Evolutionary conservation across 2,797 vertebrate genomes (phyloP), one percentile per base, ranked within the genome.

Genomic region (Merluccius polli): DNA sequence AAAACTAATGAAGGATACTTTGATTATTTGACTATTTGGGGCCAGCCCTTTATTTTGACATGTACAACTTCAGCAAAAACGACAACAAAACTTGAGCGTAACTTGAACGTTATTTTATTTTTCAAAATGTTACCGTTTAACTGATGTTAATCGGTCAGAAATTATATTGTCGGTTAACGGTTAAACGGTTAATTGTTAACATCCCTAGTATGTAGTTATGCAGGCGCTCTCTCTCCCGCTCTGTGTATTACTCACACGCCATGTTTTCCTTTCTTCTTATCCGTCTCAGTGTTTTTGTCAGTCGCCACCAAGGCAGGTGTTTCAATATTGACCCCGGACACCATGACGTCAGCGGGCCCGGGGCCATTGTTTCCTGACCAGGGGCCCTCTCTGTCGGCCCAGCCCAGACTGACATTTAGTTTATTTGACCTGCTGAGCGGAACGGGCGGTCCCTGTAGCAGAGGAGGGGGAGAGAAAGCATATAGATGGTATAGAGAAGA

Each of bases 281-380:
- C 65, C 27, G 48, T 36, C 36, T 76, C 74, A 16, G 10, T 24
- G 32, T 29, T 21, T 48, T 27, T 32, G 67, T 88, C 82, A 80
- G 83, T 88, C 84, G 72, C 70, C 74, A 59, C 78, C 68, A 69
- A 71, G 16, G 76, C 90, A 93, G 90, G 88, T 92, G 91, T 91
- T 90, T 88, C 88, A 92, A 89, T 90, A 91, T 93, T 92, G 90
- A 85, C 88, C 52, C 52, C 83, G 71, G 83, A 27, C 4, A 30
- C 74, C 75, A 70, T 84, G 70, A 84, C 87, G 87, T 91, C 88
- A 85, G 35, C 16, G 31, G 72, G 41, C 63, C 77, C 16, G 71
- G 16, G 27, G 48, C 59, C 85, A 84, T 90, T 89, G 82, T 89
- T 81, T 72, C 85, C 77, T 30, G 63, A 73, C 71, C 31, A n/a